Percentiles rank a stretch among this genome's conserved stretches.
Evolutionary conservation across 2,888 invertebrate species (phyloP).

Genomic region (Lasioglossum calceatum): DNA sequence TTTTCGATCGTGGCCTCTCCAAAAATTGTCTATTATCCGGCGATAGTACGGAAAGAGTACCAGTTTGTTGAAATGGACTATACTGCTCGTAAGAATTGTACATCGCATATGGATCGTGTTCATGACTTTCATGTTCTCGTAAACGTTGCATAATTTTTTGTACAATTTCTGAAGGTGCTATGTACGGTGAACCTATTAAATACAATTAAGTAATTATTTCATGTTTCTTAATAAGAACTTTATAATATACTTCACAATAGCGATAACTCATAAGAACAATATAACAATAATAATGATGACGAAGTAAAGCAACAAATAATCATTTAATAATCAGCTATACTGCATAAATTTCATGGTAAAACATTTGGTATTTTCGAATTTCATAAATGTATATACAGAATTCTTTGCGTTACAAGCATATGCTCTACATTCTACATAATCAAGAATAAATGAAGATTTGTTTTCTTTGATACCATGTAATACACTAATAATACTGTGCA

Average conservation of each 20-base stretch:
- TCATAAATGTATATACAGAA: background rate
- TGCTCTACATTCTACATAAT: background rate
- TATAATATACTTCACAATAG: background rate
- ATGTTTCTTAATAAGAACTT: background rate
- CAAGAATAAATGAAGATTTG: background rate
- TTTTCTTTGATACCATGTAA: background rate
- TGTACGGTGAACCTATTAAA: constrained; percentile 89
- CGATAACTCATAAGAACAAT: constrained; percentile 7
- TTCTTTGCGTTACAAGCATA: constrained; percentile 1
- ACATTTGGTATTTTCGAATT: background rate
- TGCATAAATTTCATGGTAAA: constrained; percentile 1
- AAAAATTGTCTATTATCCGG: constrained; percentile 82
- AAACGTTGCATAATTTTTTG: constrained; percentile 91
- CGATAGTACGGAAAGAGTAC: constrained; percentile 81
- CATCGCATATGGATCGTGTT: constrained; percentile 74
- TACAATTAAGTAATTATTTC: constrained; percentile 32
- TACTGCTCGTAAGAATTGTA: constrained; percentile 70
- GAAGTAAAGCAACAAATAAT: constrained; percentile 8
- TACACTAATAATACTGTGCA: constrained; percentile 28
- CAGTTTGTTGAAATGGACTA: constrained; percentile 69
- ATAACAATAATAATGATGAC: background rate
- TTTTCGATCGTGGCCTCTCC: constrained; percentile 81
- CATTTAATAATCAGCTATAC: background rate
- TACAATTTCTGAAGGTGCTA: constrained; percentile 92
- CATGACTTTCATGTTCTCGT: constrained; percentile 82